Evolutionary conservation across 2,113 vertebrate species (phyloP).

Genomic region (Ammodytes dubius): DNA sequence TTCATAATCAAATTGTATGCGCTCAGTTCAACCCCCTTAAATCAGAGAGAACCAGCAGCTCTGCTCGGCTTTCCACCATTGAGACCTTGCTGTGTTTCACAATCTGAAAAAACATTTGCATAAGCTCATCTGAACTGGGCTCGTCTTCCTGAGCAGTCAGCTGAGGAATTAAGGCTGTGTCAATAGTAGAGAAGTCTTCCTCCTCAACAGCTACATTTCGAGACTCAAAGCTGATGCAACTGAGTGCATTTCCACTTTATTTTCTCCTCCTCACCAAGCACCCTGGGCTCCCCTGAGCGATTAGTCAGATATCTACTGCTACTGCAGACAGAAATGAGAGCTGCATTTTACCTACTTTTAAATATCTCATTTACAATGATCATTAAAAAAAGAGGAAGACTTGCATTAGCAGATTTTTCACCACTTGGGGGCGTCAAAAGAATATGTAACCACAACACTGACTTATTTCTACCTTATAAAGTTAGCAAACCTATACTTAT

Average conservation of each 20-base stretch:
- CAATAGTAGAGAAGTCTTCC: slow-evolving; percentile 33
- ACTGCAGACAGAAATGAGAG: slow-evolving; percentile 3
- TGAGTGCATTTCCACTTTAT: slow-evolving; percentile 24
- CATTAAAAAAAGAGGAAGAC: background rate
- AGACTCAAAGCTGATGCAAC: slow-evolving; percentile 43
- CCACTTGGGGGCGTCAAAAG: background rate
- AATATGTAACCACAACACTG: background rate
- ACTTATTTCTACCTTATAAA: background rate
- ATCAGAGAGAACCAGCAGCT: slow-evolving; percentile 11
- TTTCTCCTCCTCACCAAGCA: slow-evolving; percentile 18
- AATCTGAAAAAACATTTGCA: slow-evolving; percentile 32
- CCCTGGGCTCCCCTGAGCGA: slow-evolving; percentile 19
- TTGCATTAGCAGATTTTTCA: background rate
- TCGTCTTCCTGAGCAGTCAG: slow-evolving; percentile 20
- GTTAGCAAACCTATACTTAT: too few species aligned
- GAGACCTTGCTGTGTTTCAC: slow-evolving; percentile 12
- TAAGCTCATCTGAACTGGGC: slow-evolving; percentile 28
- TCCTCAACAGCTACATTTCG: slow-evolving; percentile 36
- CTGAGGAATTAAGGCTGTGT: slow-evolving; percentile 31
- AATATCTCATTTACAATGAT: background rate
- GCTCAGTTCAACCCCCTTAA: background rate
- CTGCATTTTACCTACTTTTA: background rate
- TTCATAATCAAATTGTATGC: background rate
- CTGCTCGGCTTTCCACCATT: background rate
- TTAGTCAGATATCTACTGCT: background rate